Evolutionary conservation across 1,140 invertebrate genomes (phyloP).

Genomic region (Pachyrhynchus sulphureomaculatus): DNA sequence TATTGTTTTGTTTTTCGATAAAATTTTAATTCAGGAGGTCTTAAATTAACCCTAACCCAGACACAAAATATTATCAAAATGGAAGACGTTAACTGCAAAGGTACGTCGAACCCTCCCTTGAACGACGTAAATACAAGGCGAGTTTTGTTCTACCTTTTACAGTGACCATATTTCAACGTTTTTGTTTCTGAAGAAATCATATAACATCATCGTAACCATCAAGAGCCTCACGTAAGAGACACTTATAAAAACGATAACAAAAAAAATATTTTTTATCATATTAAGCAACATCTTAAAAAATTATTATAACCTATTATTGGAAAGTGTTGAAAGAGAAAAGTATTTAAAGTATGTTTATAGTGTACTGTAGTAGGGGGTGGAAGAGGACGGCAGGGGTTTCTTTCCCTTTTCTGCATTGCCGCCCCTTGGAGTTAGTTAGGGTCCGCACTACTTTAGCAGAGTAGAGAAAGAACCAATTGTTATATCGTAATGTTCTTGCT

Average conservation of each 20-base stretch:
- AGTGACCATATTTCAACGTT: too few species aligned
- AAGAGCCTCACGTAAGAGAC: too few species aligned
- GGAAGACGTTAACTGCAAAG: too few species aligned
- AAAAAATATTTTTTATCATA: not conserved
- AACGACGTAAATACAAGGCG: too few species aligned
- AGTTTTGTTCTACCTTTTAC: too few species aligned
- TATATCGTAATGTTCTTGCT: constrained; percentile 37
- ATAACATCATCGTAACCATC: too few species aligned
- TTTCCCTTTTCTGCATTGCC: constrained; percentile 44
- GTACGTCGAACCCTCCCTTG: too few species aligned
- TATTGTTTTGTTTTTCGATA: not conserved
- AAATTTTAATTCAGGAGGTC: too few species aligned
- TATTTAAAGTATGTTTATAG: constrained; percentile 52
- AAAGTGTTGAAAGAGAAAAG: constrained; percentile 49
- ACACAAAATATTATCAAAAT: too few species aligned
- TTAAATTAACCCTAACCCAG: too few species aligned
- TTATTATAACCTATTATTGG: constrained; percentile 43
- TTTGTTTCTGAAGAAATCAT: too few species aligned
- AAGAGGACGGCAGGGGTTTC: constrained; percentile 34
- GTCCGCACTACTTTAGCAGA: constrained; percentile 47
- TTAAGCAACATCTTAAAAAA: not conserved
- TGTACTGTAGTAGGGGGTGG: constrained; percentile 50
- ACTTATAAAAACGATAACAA: not conserved
- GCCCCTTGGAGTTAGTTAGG: constrained; percentile 41
- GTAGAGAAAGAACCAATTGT: constrained; percentile 35